These are phyloP conservation scores for Perca schrenkii DNA, from an alignment of 2,113 vertebrate species.

Conservation along the genomic window DNA sequence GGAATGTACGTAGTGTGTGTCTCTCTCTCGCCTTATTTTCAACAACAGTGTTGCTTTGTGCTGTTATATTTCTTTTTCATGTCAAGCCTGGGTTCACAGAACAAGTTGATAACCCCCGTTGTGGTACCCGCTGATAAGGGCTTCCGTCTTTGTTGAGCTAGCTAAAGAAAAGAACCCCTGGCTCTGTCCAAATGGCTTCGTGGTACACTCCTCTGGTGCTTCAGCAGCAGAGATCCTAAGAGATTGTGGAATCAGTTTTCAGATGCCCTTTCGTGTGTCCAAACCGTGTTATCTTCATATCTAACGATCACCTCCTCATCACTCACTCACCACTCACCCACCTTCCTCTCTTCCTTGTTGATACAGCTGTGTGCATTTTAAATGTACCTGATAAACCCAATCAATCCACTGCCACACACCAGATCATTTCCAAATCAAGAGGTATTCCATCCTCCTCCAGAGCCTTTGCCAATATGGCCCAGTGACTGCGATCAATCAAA, in stretches of 20 bases:
- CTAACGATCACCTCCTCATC: not conserved
- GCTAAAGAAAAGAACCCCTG: too few species aligned
- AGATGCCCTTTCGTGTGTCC: not conserved
- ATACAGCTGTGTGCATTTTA: slow-evolving; percentile 36
- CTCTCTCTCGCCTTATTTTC: too few species aligned
- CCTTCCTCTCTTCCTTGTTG: slow-evolving; percentile 13
- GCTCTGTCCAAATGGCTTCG: too few species aligned
- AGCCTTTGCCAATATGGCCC: not conserved
- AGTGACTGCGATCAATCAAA: slow-evolving; percentile 16
- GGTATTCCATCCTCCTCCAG: not conserved
- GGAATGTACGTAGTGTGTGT: too few species aligned
- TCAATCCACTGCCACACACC: not conserved
- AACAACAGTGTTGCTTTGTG: too few species aligned
- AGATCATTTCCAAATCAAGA: not conserved
- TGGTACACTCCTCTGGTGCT: not conserved
- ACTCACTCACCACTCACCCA: not conserved
- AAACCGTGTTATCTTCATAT: not conserved
- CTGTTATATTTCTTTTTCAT: too few species aligned
- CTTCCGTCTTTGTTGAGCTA: too few species aligned
- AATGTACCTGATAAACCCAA: slow-evolving; percentile 15
- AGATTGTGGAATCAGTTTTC: not conserved
- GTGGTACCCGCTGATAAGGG: too few species aligned
- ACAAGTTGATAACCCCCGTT: too few species aligned
- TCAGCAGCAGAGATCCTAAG: not conserved
- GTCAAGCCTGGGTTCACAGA: too few species aligned